Evolutionary conservation across 2,113 vertebrate genomes (phyloP), one percentile per base, ranked within the genome.

Genomic region (Plecturocebus donacophilus): DNA sequence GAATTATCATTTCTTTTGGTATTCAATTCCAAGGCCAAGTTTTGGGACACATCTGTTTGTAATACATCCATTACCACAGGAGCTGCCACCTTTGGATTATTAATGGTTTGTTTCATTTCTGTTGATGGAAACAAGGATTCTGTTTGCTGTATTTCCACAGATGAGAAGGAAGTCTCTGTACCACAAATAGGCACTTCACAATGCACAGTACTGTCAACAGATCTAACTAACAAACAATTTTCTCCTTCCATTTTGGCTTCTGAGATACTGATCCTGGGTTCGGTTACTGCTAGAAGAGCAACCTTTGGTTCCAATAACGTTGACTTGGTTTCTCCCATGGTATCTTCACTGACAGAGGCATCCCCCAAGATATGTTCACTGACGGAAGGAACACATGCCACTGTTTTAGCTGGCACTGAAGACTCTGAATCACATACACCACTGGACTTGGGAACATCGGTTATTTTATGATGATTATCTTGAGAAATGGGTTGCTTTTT

Each of bases 401-500:
- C 73, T 32, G 88, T 71, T 66, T 98, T 92, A 81, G 96, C 68
- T 52, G 98, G 98, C 89, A 96, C 58, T 0, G 16, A 79, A 3
- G 96, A 96, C 56, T 98, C 97, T 27, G 83, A 45, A 66, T 92
- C 86, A 91, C 79, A 45, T 13, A 87, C 20, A 6, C 19, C 96
- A 91, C 12, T 27, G 0, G 92, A 87, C 23, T 96, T 98, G 32
- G 82, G 94, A 58, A 82, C 81, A 88, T 96, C 94, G 5, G 38
- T 49, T 73, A 96, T 91, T 88, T 97, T 92, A 35, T 84, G 32
- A 12, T 71, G 90, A 93, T 96, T 97, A 8, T 64, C 61, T 77
- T 98, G 97, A 95, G 90, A 87, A 42, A 93, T 3, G 68, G 93
- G 97, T 13, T 98, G 98, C 47, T 99, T 99, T 98, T 99, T 99